A percentile compares a stretch with the other conserved stretches of the same genome.
phyloP scores from a whole-genome alignment of 2,888 invertebrate species.

The Harpalus rubripes region DNA sequence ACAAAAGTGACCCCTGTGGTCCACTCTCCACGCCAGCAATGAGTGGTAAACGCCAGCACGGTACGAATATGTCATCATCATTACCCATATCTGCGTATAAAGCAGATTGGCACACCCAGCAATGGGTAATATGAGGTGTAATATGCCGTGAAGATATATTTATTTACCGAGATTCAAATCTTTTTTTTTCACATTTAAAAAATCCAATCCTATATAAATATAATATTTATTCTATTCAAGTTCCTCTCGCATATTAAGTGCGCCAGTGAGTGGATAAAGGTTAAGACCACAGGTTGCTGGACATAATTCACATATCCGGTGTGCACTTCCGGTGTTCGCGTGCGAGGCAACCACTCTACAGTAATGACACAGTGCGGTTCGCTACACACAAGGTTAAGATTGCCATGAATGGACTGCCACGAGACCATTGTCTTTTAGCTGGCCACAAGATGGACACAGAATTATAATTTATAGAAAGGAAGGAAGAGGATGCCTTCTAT shows the following conservation, averaged over 20 bases:
- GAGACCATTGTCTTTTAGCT: neutral
- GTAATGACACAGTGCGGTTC: slow-evolving; percentile 1
- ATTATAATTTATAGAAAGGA: neutral
- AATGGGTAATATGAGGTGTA: too few species aligned
- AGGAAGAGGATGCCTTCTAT: neutral
- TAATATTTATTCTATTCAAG: too few species aligned
- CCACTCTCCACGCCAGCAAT: too few species aligned
- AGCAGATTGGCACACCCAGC: too few species aligned
- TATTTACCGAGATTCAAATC: too few species aligned
- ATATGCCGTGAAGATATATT: too few species aligned
- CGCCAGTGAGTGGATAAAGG: neutral
- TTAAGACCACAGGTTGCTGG: neutral
- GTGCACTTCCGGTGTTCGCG: neutral
- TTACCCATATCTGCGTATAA: too few species aligned
- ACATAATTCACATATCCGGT: neutral
- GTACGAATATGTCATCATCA: too few species aligned
- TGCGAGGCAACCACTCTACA: neutral
- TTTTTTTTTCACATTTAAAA: too few species aligned
- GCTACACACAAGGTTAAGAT: neutral
- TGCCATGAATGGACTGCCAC: neutral
- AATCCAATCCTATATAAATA: too few species aligned
- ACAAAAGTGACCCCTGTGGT: too few species aligned
- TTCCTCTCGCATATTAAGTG: neutral
- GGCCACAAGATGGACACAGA: neutral
- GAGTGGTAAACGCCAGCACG: too few species aligned